These are phyloP conservation scores for Megalops atlanticus DNA, from an alignment of 2,113 vertebrate genomes.

Conservation along the genomic window DNA sequence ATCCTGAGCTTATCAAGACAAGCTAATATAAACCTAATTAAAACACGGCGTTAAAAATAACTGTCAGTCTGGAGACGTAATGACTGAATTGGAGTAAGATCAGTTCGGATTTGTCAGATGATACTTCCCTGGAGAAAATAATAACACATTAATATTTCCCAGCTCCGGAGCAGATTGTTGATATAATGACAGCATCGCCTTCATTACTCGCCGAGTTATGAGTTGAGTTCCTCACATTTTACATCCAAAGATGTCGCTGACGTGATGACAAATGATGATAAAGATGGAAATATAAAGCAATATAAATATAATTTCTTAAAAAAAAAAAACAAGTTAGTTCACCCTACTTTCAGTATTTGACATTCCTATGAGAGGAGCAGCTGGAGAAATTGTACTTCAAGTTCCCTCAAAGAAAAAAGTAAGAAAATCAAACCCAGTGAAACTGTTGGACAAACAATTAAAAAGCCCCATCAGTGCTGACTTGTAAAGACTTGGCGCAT, in stretches of 20 bases:
- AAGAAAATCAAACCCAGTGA: neutral
- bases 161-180: neutral
- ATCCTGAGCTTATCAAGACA: conserved; percentile 67
- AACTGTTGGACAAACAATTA: neutral
- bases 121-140: conserved; percentile 10
- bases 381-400: neutral
- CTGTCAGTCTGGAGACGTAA: neutral
- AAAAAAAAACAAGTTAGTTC: conserved; percentile 6
- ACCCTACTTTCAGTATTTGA: conserved; percentile 2
- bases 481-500: neutral
- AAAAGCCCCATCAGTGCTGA: neutral
- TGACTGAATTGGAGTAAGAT: conserved; percentile 13
- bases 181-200: conserved; percentile 9
- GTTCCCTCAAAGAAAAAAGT: neutral
- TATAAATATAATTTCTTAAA: conserved; percentile 1
- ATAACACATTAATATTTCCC: conserved; percentile 12
- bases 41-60: conserved; percentile 52
- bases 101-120: neutral
- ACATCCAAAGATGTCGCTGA: neutral
- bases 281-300: conserved; percentile 4
- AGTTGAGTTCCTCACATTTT: neutral
- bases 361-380: neutral
- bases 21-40: conserved; percentile 64
- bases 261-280: conserved; percentile 8
- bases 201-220: conserved; percentile 11